Percentiles rank a stretch among this genome's conserved stretches.
Conservation (phyloP, 2,797 vertebrate genomes). For the Notolabrus celidotus region DNA sequence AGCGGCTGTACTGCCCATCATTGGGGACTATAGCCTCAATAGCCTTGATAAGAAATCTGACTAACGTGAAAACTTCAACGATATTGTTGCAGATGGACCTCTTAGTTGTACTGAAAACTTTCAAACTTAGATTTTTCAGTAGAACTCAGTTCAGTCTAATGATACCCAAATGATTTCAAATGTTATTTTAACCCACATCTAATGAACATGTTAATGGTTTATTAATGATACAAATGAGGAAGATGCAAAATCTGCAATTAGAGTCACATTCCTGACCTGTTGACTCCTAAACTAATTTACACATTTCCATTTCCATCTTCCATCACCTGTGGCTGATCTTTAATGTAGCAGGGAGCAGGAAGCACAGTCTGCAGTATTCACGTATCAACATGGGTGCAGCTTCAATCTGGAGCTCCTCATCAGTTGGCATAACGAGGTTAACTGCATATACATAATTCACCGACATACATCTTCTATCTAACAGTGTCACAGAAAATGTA, state of each 20-base stretch:
- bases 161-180: no score
- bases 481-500: conserved; percentile 12
- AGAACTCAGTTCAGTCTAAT: no score
- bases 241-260: background rate
- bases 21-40: no score
- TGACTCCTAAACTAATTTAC: conserved; percentile 52
- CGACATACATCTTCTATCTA: background rate
- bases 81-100: no score
- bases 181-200: background rate
- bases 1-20: no score
- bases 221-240: background rate
- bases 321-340: conserved; percentile 42
- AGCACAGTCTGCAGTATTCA: conserved; percentile 23
- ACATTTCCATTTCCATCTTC: conserved; percentile 35
- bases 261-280: conserved; percentile 22
- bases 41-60: no score
- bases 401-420: conserved; percentile 23
- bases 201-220: no score
- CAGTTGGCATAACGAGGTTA: conserved; percentile 35
- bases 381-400: conserved; percentile 20
- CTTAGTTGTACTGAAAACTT: no score
- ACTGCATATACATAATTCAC: conserved; percentile 46
- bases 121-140: no score
- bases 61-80: no score
- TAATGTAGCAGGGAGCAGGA: conserved; percentile 44